Evolutionary conservation across 2,113 vertebrate species (phyloP), one percentile per base, ranked within the genome.

Genomic region (Rhinogobius similis): DNA sequence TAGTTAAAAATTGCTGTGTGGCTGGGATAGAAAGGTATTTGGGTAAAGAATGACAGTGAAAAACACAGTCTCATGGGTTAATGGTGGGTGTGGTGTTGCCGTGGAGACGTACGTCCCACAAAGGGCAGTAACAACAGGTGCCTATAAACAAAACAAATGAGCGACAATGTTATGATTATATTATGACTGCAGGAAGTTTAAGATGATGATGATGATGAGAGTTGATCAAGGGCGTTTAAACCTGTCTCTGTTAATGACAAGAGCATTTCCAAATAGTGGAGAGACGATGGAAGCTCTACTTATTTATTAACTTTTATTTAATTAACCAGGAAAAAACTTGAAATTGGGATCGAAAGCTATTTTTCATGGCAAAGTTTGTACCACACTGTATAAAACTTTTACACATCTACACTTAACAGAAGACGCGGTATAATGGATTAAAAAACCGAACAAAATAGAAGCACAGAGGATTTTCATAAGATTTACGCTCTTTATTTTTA

Each of bases 1-100:
- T 68, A 75, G 70, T 77, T 78, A 70, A 59, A 68, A 55, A 24
- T n/a, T 2, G n/a, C 71, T 59, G 39, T 24, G 71, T 24, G 52
- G 11, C 27, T 39, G 67, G 10, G 52, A 14, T 12, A 48, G 26
- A 32, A 41, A 21, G 55, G 62, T 41, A 39, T 39, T 4, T 23
- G 12, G 12, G 14, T 10, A 27, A 69, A 69, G 24, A 65, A 63
- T 64, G 44, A 48, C 29, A 26, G n/a, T 0, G n/a, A 62, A 83
- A 83, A 73, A 64, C 29, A 4, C 14, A 23, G 43, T 24, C 64
- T 73, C 38, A 9, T 27, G 3, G 11, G 50, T 64, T 2, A 61
- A 67, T 41, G 32, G 39, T 78, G 83, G 88, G 87, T 81, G 81
- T 82, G 86, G 86, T 11, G 83, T 76, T 81, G 46, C 83, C 70